Base-by-base conservation (phyloP, 2,888 invertebrate genomes). In the Trissoscelio sp. region DNA sequence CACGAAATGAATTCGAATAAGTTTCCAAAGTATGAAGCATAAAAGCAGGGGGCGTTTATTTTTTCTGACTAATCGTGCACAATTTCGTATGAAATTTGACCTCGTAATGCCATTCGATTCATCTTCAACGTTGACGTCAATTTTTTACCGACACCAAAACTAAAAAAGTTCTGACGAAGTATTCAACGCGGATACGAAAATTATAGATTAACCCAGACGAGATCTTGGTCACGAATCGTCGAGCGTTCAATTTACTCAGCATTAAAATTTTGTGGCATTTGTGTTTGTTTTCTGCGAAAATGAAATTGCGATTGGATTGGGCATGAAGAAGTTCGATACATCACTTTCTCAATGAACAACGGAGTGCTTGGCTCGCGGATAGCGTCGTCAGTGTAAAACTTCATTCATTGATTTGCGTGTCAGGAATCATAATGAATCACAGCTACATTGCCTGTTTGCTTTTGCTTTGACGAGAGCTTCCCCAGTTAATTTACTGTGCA, bases 351-450 rank as follows among this genome's bases (percentile, higher is more conserved):
- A 81, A 77, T 66, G 81, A 72, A 66, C 60, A 6, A 24, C n/a
- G n/a, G 53, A 57, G 53, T 58, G 44, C 57, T 74, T 55, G 16
- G 31, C 31, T 57, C 44, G 34, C 60, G 24, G 39, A 58, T 66
- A 44, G 20, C 55, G 64, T 28, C 39, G 55, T 31, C 22, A 31
- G n/a, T 42, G 62, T n/a, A 28, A 16, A 22, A 64, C 72, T 83
- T 75, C 64, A 80, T 83, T 83, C 81, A 81, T 80, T 46, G 78
- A 62, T 75, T 78, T 57, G 74, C 62, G 73, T 80, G 73, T 78
- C 66, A 70, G 70, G 79, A 78, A 70, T 73, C 74, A 53, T 74
- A 80, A 83, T 83, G 80, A 77, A 83, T 79, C 73, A 69, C 70
- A 39, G 74, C 62, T n/a, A n/a, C n/a, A 20, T 37, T 34, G 69